A percentile compares a stretch with the other conserved stretches of the same genome.
Conservation (phyloP, 2,888 invertebrate species). For the Marronus borbonicus region DNA sequence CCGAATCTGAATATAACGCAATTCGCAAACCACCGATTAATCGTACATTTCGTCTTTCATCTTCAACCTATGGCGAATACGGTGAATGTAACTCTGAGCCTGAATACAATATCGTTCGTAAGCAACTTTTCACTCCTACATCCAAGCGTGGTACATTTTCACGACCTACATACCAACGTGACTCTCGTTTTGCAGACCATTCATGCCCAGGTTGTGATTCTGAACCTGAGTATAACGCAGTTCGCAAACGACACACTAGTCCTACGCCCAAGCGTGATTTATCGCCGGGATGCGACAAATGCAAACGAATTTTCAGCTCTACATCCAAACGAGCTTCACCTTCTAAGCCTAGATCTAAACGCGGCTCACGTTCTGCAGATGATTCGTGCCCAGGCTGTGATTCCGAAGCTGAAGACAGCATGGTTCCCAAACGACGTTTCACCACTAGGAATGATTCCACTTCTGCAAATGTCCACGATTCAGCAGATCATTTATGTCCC, state of each 20-base stretch:
- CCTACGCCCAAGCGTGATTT: not conserved
- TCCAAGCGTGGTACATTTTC: not conserved
- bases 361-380: not conserved
- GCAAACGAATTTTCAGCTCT: not conserved
- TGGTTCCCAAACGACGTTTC: constrained; percentile 7
- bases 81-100: not conserved
- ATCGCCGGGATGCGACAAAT: not conserved
- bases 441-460: not conserved
- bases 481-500: too few relatives aligned
- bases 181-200: too few relatives aligned
- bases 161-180: too few relatives aligned
- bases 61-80: not conserved
- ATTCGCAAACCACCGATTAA: not conserved
- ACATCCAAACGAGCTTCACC: not conserved
- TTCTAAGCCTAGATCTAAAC: not conserved
- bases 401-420: not conserved
- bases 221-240: not conserved
- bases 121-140: not conserved
- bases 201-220: not conserved
- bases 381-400: not conserved
- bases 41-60: not conserved
- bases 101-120: constrained; percentile 1
- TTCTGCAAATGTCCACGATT: too few relatives aligned
- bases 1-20: not conserved
- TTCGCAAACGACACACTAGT: not conserved